phyloP scores from a whole-genome alignment of 2,113 vertebrate genomes.

The Taxidea taxus region DNA sequence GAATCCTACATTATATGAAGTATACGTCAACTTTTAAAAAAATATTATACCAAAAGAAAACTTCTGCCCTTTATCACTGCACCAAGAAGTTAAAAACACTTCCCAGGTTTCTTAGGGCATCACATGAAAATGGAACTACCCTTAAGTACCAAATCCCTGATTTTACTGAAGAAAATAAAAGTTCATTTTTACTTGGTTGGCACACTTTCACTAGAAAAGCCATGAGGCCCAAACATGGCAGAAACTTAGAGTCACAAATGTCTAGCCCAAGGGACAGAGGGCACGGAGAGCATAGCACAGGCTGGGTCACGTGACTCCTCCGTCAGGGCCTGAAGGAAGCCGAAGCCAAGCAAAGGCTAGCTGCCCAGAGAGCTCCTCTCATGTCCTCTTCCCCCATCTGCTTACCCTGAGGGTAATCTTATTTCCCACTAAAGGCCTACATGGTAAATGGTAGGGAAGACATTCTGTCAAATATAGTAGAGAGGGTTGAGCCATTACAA shows the following conservation, averaged over 20 bases:
- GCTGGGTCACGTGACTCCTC: not conserved
- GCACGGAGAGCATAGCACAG: not conserved
- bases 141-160: not conserved
- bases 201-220: not conserved
- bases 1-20: not conserved
- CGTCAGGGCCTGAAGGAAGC: not conserved
- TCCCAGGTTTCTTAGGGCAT: not conserved
- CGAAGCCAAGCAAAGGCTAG: not conserved
- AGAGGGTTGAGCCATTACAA: not conserved
- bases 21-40: not conserved
- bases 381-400: not conserved
- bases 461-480: not conserved
- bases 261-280: not conserved
- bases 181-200: not conserved
- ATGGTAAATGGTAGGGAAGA: not conserved
- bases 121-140: not conserved
- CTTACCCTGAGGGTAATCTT: not conserved
- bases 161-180: slow-evolving; percentile 8
- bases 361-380: not conserved
- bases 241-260: not conserved
- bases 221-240: not conserved
- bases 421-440: not conserved
- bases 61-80: not conserved
- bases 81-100: not conserved
- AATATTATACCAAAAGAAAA: not conserved